Percentiles rank a stretch among this genome's conserved stretches.
Conservation (phyloP, 2,797 vertebrate species). For the Furcifer pardalis region DNA sequence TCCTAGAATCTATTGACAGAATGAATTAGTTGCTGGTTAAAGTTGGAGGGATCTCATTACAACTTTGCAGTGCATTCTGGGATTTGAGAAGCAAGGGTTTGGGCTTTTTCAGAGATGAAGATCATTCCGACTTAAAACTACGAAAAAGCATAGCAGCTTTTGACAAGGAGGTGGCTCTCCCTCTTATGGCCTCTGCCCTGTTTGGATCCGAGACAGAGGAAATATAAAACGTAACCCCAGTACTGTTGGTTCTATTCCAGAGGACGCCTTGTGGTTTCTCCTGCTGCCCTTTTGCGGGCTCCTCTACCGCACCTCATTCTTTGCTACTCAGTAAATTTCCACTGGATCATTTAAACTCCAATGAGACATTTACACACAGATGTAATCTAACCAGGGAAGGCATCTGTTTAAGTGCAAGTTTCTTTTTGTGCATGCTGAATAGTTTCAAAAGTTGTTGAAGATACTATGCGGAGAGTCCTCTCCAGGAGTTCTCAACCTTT, state of each 20-base stretch:
- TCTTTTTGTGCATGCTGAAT: background rate
- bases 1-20: too few species aligned
- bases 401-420: background rate
- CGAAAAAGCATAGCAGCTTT: background rate
- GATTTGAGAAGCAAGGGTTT: background rate
- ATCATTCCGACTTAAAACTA: background rate
- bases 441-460: background rate
- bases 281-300: too few species aligned
- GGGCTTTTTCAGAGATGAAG: background rate
- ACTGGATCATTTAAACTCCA: background rate
- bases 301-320: background rate
- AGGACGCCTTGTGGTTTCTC: background rate
- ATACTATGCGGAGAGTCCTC: background rate
- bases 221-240: background rate
- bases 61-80: background rate
- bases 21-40: too few species aligned
- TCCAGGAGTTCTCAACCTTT: too few species aligned
- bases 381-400: background rate
- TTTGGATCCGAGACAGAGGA: background rate
- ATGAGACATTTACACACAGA: background rate
- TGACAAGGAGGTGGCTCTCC: background rate
- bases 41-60: too few species aligned
- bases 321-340: background rate
- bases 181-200: background rate
- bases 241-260: background rate